A percentile compares a stretch with the other conserved stretches of the same genome.
Conservation (phyloP, 2,797 vertebrate species). For the Ctenochaetus hawaiiensis region DNA sequence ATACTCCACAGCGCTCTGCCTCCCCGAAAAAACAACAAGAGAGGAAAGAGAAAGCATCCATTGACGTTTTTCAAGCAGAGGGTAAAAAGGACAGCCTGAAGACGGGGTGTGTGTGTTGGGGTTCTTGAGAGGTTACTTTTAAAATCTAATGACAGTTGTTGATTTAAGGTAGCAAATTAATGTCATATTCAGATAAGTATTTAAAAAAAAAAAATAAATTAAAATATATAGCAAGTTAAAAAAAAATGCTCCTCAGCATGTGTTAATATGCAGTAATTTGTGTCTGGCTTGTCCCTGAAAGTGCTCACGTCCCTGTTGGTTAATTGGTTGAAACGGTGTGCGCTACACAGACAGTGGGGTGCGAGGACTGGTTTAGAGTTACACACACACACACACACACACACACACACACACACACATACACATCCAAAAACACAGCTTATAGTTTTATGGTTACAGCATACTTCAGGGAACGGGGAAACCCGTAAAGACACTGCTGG, state of each 20-base stretch:
- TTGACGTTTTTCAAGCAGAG: constrained; percentile 55
- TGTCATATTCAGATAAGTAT: constrained; percentile 5
- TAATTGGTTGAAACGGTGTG: constrained; percentile 89
- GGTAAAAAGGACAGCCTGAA: constrained; percentile 26
- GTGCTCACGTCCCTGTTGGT: constrained; percentile 83
- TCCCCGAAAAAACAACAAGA: constrained; percentile 79
- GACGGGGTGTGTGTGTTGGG: constrained; percentile 3
- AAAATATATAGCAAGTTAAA: background rate
- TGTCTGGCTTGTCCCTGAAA: constrained; percentile 67
- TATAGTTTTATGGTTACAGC: constrained; percentile 85
- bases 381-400: constrained; percentile 51
- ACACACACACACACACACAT: constrained; percentile 42
- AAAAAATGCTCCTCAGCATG: constrained; percentile 1
- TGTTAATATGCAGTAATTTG: constrained; percentile 20
- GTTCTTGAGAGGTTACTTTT: constrained; percentile 5
- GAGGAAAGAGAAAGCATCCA: constrained; percentile 63
- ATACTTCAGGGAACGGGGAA: constrained; percentile 87
- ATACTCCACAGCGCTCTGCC: constrained; percentile 80
- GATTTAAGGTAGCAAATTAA: background rate
- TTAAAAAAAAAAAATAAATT: no score
- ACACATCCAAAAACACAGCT: constrained; percentile 65
- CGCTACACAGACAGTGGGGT: constrained; percentile 83
- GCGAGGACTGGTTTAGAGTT: constrained; percentile 73
- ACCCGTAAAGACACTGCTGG: constrained; percentile 84
- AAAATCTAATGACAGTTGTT: constrained; percentile 17